phyloP scores from a whole-genome alignment of 2,888 invertebrate genomes.

The Orthosia gothica region DNA sequence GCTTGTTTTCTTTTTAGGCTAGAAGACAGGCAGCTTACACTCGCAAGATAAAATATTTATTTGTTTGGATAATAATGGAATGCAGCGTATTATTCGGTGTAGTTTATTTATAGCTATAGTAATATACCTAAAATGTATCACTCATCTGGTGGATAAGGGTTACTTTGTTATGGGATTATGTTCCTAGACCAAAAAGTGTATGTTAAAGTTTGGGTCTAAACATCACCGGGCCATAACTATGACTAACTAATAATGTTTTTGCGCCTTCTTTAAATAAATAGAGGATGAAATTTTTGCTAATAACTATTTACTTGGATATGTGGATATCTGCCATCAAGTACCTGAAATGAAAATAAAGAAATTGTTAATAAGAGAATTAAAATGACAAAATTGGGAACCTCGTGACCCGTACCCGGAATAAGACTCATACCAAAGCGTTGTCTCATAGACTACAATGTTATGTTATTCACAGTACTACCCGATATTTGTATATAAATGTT shows the following conservation, averaged over 20 bases:
- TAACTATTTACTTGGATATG: not conserved
- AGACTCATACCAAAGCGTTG: conserved; percentile 30
- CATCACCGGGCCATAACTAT: too few species aligned
- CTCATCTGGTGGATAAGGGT: too few species aligned
- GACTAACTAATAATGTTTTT: too few species aligned
- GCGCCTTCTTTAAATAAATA: too few species aligned
- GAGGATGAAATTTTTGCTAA: too few species aligned
- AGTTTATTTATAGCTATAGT: too few species aligned
- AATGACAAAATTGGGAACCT: not conserved
- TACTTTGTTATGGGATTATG: not conserved
- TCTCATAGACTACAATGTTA: conserved; percentile 66
- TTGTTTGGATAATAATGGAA: too few species aligned
- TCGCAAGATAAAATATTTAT: too few species aligned
- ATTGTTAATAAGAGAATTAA: conserved; percentile 4
- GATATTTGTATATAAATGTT: conserved; percentile 75
- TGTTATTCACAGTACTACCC: conserved; percentile 74
- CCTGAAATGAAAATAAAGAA: conserved; percentile 36
- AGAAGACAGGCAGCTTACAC: conserved; percentile 47
- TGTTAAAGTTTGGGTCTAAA: too few species aligned
- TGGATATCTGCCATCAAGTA: conserved; percentile 9
- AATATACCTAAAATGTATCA: too few species aligned
- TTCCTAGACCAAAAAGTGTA: too few species aligned
- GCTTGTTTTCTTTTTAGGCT: conserved; percentile 70
- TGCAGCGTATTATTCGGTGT: too few species aligned
- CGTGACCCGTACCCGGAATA: not conserved